phyloP scores from a whole-genome alignment of 2,113 vertebrate genomes.

The Myrmecophaga tridactyla region DNA sequence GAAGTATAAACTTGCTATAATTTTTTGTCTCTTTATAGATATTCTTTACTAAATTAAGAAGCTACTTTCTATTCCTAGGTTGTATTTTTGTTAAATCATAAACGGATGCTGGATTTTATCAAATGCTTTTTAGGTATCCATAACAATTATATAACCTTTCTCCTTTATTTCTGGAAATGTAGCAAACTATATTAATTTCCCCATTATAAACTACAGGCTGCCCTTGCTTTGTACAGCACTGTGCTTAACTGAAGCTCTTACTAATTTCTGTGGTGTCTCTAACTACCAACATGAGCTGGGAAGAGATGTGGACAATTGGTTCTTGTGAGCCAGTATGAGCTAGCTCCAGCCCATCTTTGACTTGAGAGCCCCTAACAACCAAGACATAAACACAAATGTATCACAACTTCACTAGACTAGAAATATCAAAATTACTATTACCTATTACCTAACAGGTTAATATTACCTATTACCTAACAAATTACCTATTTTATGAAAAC shows the following conservation, averaged over 20 bases:
- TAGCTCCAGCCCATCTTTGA: not conserved
- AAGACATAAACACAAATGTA: not conserved
- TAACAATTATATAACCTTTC: not conserved
- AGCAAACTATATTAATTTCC: not conserved
- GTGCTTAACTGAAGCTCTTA: not conserved
- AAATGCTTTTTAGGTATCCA: not conserved
- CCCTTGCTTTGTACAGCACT: not conserved
- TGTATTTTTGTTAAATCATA: not conserved
- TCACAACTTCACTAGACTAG: not conserved
- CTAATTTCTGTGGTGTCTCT: not conserved
- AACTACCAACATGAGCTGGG: not conserved
- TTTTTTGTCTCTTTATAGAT: not conserved
- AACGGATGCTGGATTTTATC: not conserved
- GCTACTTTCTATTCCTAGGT: not conserved
- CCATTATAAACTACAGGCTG: not conserved
- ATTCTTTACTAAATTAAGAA: not conserved
- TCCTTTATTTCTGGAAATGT: not conserved
- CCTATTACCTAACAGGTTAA: too few relatives aligned
- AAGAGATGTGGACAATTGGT: not conserved
- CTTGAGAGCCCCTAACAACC: not conserved
- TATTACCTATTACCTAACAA: not conserved
- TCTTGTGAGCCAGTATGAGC: not conserved
- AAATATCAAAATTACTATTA: not conserved
- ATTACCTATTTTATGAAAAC: not conserved
- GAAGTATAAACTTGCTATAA: not conserved